These are phyloP conservation scores for Echeneis naucrates DNA, from an alignment of 2,797 vertebrate species.

Conservation along the genomic window DNA sequence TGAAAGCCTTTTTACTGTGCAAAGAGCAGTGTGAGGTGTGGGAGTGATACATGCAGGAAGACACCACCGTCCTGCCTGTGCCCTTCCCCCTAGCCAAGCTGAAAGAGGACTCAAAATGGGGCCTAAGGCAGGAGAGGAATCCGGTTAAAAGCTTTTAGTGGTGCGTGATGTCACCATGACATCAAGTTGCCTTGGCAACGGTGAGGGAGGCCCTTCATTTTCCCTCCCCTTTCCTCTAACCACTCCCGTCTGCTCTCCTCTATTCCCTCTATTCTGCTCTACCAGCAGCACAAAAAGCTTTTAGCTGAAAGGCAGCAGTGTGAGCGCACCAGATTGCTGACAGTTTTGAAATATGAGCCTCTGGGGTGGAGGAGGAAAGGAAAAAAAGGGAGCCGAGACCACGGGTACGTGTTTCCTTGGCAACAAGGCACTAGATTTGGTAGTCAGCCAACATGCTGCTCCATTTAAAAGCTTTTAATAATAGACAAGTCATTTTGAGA, in stretches of 20 bases:
- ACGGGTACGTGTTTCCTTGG: conserved; percentile 79
- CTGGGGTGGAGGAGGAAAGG: conserved; percentile 28
- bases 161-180: conserved; percentile 97
- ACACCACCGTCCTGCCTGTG: conserved; percentile 66
- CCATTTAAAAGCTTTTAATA: conserved; percentile 89
- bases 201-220: conserved; percentile 86
- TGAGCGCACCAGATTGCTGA: conserved; percentile 90
- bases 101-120: conserved; percentile 97
- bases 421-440: conserved; percentile 76
- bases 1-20: conserved; percentile 79
- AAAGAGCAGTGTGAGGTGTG: conserved; percentile 58
- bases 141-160: conserved; percentile 99
- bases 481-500: conserved; percentile 70
- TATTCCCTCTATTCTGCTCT: conserved; percentile 67
- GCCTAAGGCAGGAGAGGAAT: conserved; percentile 98
- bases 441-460: conserved; percentile 75
- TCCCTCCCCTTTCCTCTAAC: conserved; percentile 68
- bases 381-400: conserved; percentile 44
- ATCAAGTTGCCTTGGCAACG: conserved; percentile 99
- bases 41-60: conserved; percentile 66
- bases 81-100: conserved; percentile 84
- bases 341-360: conserved; percentile 92
- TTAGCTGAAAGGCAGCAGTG: conserved; percentile 97
- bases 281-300: conserved; percentile 98
- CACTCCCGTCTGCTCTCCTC: conserved; percentile 69